phyloP scores from a whole-genome alignment of 2,888 invertebrate species.

The Agrotis clavis region DNA sequence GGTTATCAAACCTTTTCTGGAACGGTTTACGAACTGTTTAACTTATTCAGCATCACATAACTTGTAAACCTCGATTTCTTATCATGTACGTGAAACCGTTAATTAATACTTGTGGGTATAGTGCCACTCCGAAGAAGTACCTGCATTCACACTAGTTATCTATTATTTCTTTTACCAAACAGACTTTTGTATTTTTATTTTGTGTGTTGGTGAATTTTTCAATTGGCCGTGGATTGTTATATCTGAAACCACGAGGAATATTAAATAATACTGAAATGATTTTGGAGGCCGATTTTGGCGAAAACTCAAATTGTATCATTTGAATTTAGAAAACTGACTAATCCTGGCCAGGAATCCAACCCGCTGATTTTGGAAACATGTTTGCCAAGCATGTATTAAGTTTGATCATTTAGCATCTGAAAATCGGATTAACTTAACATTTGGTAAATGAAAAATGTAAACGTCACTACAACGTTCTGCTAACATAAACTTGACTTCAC shows the following conservation, averaged over 20 bases:
- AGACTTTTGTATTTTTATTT: background rate
- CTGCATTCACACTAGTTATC: background rate
- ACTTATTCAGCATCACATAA: background rate
- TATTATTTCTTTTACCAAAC: background rate
- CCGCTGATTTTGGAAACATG: too few relatives aligned
- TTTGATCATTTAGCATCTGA: background rate
- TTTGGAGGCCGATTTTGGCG: too few relatives aligned
- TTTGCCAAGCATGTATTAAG: too few relatives aligned
- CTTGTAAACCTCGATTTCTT: background rate
- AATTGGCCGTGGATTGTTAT: background rate
- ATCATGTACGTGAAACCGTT: background rate
- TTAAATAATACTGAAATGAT: too few relatives aligned
- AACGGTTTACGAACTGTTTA: background rate
- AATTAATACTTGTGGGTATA: too few relatives aligned
- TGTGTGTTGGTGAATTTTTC: too few relatives aligned
- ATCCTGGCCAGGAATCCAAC: too few relatives aligned
- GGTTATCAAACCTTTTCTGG: conserved; percentile 27
- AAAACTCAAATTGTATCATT: too few relatives aligned
- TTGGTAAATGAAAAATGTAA: background rate
- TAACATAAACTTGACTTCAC: background rate
- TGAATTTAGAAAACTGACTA: too few relatives aligned
- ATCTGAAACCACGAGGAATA: too few relatives aligned
- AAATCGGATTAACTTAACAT: background rate
- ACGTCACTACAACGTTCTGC: background rate
- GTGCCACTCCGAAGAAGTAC: background rate